phyloP scores from a whole-genome alignment of 2,113 vertebrate genomes.

The Hucho hucho region DNA sequence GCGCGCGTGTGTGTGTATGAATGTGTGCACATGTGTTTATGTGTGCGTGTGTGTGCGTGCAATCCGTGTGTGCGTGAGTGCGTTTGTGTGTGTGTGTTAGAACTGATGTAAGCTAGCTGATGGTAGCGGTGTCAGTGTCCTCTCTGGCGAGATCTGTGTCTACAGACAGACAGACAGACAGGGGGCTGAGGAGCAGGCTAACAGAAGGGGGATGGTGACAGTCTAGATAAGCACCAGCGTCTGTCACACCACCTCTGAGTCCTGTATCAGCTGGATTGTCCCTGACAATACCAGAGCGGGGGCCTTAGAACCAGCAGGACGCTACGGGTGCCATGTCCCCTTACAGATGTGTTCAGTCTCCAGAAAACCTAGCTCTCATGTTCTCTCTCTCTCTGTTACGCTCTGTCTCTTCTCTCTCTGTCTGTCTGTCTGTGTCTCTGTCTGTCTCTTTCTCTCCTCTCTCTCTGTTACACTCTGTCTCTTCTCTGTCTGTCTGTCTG shows the following conservation, averaged over 20 bases:
- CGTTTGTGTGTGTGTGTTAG: no score
- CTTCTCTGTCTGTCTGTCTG: background rate
- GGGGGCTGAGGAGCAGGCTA: no score
- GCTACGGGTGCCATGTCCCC: background rate
- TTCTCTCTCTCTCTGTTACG: background rate
- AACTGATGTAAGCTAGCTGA: no score
- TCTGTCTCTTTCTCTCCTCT: background rate
- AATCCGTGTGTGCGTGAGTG: no score
- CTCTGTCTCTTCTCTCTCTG: background rate
- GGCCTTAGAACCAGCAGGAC: background rate
- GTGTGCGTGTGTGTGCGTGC: background rate
- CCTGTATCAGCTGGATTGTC: conserved; percentile 13
- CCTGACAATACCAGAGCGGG: background rate
- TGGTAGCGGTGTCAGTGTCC: no score
- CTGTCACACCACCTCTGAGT: no score
- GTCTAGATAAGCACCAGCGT: no score
- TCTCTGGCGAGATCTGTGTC: no score
- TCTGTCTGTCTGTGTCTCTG: background rate
- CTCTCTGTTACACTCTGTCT: background rate
- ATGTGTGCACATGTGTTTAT: background rate
- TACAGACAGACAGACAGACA: no score
- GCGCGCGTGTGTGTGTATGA: conserved; percentile 8
- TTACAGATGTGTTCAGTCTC: background rate
- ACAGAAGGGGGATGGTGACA: no score
- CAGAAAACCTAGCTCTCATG: background rate